phyloP scores from a whole-genome alignment of 2,888 invertebrate genomes.

The Copidosoma aretas region DNA sequence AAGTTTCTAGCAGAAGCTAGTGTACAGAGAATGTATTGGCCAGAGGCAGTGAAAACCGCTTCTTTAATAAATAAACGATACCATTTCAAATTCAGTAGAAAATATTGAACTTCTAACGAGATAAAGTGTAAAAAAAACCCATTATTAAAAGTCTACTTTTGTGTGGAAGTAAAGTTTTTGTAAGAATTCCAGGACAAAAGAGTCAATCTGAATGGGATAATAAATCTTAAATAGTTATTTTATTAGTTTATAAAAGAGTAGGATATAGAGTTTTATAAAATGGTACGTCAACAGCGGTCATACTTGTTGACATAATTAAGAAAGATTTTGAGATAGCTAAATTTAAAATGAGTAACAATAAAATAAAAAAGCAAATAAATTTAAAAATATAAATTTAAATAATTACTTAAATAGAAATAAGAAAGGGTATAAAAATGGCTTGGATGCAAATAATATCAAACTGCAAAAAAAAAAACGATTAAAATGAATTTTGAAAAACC shows the following conservation, averaged over 20 bases:
- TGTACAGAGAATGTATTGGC: background rate
- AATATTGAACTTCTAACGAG: background rate
- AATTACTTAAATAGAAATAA: background rate
- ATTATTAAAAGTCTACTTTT: slow-evolving; percentile 43
- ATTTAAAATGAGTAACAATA: background rate
- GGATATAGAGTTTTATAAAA: slow-evolving; percentile 39
- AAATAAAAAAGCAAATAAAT: background rate
- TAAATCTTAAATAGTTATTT: slow-evolving; percentile 41
- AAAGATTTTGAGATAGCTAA: background rate
- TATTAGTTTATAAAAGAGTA: slow-evolving; percentile 47
- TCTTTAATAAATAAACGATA: background rate
- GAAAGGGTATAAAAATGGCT: background rate
- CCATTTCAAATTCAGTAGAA: background rate
- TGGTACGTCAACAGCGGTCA: background rate
- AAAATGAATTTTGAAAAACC: background rate
- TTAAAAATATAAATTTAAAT: background rate
- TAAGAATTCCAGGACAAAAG: slow-evolving; percentile 45
- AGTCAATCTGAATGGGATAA: slow-evolving; percentile 48
- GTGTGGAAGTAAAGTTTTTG: slow-evolving; percentile 43
- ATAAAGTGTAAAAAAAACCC: slow-evolving; percentile 45
- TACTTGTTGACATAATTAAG: slow-evolving; percentile 4
- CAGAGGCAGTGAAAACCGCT: background rate
- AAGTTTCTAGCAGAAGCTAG: background rate
- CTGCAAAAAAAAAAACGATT: too few species aligned
- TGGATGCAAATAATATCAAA: background rate